phyloP scores from a whole-genome alignment of 2,888 invertebrate species.

The Pandemis corylana region DNA sequence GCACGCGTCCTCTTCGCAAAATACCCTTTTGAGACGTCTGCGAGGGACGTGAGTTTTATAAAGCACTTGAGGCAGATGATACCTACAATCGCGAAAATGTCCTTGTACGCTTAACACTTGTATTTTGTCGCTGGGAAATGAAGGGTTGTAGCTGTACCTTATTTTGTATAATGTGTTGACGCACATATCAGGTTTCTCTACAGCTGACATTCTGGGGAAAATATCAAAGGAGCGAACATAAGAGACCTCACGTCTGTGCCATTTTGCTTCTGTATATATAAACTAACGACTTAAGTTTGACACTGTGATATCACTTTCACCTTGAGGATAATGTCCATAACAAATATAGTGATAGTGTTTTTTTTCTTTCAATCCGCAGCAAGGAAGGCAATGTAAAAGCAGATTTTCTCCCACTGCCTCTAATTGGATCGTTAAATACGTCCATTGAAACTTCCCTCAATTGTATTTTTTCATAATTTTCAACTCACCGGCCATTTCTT shows the following conservation, averaged over 20 bases:
- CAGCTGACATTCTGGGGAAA: background rate
- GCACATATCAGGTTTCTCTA: background rate
- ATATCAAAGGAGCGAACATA: background rate
- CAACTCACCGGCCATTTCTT: background rate
- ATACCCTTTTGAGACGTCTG: conserved; percentile 77
- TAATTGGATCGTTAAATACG: conserved; percentile 4
- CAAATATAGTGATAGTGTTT: background rate
- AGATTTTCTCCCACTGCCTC: background rate
- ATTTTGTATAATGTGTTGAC: background rate
- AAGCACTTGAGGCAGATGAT: conserved; percentile 57
- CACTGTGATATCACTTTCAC: background rate
- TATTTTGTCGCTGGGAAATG: conserved; percentile 1
- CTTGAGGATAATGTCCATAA: background rate
- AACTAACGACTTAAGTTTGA: background rate
- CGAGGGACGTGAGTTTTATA: conserved; percentile 55
- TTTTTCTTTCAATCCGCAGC: background rate
- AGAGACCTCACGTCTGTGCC: background rate
- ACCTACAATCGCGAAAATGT: conserved; percentile 45
- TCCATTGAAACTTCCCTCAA: background rate
- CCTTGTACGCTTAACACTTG: conserved; percentile 1
- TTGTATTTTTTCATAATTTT: conserved; percentile 11
- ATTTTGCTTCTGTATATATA: background rate
- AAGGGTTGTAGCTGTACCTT: background rate
- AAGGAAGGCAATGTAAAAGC: background rate
- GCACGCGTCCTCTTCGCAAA: conserved; percentile 70